Conservation (phyloP, 2,113 vertebrate species). For the Tamias sibiricus region DNA sequence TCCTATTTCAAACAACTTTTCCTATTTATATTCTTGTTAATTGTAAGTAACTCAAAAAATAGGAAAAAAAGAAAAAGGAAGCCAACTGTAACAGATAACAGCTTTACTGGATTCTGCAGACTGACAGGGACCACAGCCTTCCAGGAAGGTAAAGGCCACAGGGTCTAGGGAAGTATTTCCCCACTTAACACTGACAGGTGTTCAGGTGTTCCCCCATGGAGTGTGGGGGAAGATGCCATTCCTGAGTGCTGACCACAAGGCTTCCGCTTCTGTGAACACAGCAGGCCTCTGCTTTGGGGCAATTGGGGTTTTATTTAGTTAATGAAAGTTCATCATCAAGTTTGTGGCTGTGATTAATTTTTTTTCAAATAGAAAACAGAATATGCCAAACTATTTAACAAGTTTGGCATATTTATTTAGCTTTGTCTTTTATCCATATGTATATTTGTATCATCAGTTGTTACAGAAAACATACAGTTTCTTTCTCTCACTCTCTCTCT, state of each 20-base stretch:
- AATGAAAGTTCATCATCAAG: too few relatives aligned
- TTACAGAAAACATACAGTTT: not conserved
- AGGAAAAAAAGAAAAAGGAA: not conserved
- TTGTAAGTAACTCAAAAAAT: constrained; percentile 43
- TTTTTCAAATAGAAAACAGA: too few relatives aligned
- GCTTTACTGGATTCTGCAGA: not conserved
- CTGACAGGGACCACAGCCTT: not conserved
- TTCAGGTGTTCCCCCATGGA: too few relatives aligned
- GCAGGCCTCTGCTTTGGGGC: too few relatives aligned
- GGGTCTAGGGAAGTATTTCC: not conserved
- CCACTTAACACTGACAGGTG: too few relatives aligned
- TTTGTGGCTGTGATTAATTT: too few relatives aligned
- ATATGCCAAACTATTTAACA: too few relatives aligned
- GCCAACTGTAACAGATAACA: not conserved
- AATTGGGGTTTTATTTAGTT: too few relatives aligned
- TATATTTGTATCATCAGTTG: not conserved
- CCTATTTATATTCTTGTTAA: not conserved
- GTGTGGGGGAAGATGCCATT: too few relatives aligned
- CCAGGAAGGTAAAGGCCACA: not conserved
- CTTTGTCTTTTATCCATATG: not conserved
- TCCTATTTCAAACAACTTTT: not conserved
- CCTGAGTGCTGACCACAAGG: too few relatives aligned
- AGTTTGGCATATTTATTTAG: too few relatives aligned
- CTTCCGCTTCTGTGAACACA: too few relatives aligned
- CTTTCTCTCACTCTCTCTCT: not conserved